Base-by-base conservation (phyloP, 2,113 vertebrate genomes). In the Epinephelus lanceolatus region DNA sequence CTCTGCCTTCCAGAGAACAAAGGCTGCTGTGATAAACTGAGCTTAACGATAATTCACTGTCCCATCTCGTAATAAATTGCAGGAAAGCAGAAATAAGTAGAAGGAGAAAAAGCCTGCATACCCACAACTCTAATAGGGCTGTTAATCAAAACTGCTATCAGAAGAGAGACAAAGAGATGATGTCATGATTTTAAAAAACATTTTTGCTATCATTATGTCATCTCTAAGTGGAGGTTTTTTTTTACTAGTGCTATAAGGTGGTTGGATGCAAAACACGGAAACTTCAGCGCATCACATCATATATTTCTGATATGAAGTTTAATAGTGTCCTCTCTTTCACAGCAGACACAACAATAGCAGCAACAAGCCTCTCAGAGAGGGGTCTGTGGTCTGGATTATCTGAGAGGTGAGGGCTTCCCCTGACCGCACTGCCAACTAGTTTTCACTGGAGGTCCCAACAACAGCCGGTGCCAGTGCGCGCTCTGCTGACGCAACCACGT, bases 401-500 rank as follows among this genome's bases (percentile, higher is more conserved):
- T 10, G 8, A 40, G 25, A 67, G n/a, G 33, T 42, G 68, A n/a
- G 73, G 25, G 51, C 45, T 18, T 65, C 6, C 33, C 42, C 13
- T 0, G 0, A 23, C 25, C 45, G 15, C 65, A 15, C 60, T 18
- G 76, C 30, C 62, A 45, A 27, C 70, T 30, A 68, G 23, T 80
- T 73, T 76, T 72, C 19, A 27, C 77, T 63, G 80, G 81, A 88
- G 90, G 90, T 93, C 92, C 92, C 89, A 84, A 0, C 86, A 65
- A 45, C 80, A 65, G 57, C 84, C 66, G 80, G 77, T 86, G 73
- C 71, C 65, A 45, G 53, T 71, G 85, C 90, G 87, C 92, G 79
- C 85, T 77, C 83, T 84, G 81, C 86, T 95, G 95, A 95, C 95
- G 95, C 93, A 94, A 89, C 65, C 81, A 92, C 94, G 94, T 88